A percentile compares a stretch with the other conserved stretches of the same genome.
phyloP scores from a whole-genome alignment of 2,888 invertebrate species.

The Machimus atricapillus region DNA sequence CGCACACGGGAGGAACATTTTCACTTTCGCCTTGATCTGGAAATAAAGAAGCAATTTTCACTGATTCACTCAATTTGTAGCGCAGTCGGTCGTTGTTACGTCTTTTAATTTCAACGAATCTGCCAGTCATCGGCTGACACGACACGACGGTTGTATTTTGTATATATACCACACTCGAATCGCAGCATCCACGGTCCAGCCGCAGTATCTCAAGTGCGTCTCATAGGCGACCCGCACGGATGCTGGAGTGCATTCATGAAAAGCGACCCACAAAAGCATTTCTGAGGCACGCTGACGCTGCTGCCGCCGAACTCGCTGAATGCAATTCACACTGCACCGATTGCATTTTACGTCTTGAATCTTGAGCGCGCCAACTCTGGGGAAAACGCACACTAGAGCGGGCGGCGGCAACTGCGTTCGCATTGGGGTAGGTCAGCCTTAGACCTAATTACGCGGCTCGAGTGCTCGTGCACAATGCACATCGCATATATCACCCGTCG shows the following conservation, averaged over 20 bases:
- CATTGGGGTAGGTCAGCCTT: slow-evolving; percentile 34
- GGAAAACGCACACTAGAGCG: not conserved
- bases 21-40: slow-evolving; percentile 40
- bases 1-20: slow-evolving; percentile 25
- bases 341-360: not conserved
- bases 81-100: slow-evolving; percentile 32
- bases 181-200: not conserved
- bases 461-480: not conserved
- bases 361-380: not conserved
- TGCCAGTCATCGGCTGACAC: slow-evolving; percentile 31
- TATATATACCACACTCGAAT: no score
- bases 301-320: not conserved
- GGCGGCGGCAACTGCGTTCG: not conserved
- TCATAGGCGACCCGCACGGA: not conserved
- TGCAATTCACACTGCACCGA: not conserved
- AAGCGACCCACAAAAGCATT: not conserved
- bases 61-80: slow-evolving; percentile 38
- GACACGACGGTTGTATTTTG: slow-evolving; percentile 4
- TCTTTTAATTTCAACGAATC: slow-evolving; percentile 15
- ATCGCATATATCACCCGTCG: slow-evolving; percentile 17
- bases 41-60: slow-evolving; percentile 39
- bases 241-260: not conserved
- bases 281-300: not conserved
- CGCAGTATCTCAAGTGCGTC: not conserved
- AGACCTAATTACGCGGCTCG: slow-evolving; percentile 23